Evolutionary conservation across 2,113 vertebrate genomes (phyloP).

Genomic region (Cranoglanis bouderius): DNA sequence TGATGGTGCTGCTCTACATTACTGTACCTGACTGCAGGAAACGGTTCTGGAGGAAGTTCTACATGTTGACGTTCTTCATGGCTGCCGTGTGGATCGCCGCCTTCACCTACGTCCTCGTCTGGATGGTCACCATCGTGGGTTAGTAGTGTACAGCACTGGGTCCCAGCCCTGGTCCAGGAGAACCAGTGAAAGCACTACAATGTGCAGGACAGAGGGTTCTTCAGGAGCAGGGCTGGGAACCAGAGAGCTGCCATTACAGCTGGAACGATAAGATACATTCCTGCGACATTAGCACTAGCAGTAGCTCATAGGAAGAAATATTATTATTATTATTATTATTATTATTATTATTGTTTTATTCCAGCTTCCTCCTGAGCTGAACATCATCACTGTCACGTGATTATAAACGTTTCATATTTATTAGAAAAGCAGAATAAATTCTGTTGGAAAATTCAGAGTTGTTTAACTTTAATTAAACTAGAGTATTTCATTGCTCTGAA

Average conservation of each 20-base stretch:
- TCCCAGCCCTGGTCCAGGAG: neutral
- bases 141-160: neutral
- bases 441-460: neutral
- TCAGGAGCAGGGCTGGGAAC: neutral
- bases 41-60: constrained; percentile 87
- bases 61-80: constrained; percentile 91
- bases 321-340: too few relatives aligned
- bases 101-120: constrained; percentile 93
- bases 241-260: neutral
- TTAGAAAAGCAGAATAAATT: neutral
- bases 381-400: neutral
- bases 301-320: neutral
- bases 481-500: neutral
- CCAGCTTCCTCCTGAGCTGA: too few relatives aligned
- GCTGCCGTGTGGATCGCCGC: constrained; percentile 94
- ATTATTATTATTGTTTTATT: too few relatives aligned
- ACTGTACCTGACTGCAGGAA: constrained; percentile 91
- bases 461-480: neutral
- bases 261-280: neutral
- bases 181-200: neutral
- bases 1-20: constrained; percentile 83
- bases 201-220: neutral
- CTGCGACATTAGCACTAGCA: neutral
- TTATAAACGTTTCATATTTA: neutral
- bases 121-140: constrained; percentile 97